phyloP scores from a whole-genome alignment of 2,888 invertebrate species.

The Eretmocerus hayati region DNA sequence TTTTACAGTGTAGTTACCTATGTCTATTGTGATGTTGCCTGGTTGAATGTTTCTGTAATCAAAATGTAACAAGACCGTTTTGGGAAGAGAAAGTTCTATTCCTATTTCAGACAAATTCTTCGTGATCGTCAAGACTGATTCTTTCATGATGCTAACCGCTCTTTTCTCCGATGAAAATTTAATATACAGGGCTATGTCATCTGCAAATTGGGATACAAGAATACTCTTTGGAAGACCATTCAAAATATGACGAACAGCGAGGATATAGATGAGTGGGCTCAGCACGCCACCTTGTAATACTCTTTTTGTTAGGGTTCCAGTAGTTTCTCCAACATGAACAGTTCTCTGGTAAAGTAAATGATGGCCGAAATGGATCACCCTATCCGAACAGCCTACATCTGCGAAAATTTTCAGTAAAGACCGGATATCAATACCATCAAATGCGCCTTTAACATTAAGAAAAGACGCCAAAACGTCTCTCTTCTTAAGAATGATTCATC shows the following conservation, averaged over 20 bases:
- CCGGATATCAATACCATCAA: neutral
- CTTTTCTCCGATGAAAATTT: neutral
- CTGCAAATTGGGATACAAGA: neutral
- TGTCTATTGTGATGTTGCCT: neutral
- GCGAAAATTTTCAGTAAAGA: neutral
- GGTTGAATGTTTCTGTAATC: neutral
- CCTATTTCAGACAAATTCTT: neutral
- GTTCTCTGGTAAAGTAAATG: neutral
- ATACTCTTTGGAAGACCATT: too few relatives aligned
- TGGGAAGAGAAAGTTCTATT: neutral
- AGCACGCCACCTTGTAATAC: neutral
- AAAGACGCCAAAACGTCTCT: neutral
- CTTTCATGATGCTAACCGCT: neutral
- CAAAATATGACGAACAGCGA: too few relatives aligned
- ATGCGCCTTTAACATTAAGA: neutral
- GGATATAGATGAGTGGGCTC: neutral
- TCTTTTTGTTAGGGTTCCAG: neutral
- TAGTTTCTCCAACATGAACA: neutral
- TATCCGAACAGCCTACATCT: neutral
- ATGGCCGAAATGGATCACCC: neutral
- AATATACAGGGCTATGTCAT: neutral
- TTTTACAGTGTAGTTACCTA: too few relatives aligned
- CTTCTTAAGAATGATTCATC: neutral
- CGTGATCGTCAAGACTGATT: neutral
- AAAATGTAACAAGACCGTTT: neutral